Conservation (phyloP, 2,113 vertebrate genomes). For the Vidua macroura region DNA sequence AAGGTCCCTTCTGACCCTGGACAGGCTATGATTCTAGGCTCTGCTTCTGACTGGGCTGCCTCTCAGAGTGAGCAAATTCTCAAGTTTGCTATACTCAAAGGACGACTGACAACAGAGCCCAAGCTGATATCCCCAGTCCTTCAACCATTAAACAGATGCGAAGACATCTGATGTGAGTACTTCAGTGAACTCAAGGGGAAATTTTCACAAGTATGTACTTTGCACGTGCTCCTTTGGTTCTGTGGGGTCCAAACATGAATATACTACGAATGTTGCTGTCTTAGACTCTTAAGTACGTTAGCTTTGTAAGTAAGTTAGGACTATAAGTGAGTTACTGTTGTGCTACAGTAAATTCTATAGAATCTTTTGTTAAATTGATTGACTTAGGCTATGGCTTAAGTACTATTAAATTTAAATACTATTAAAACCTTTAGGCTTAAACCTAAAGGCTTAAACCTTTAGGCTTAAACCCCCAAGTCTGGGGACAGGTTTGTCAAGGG, state of each 20-base stretch:
- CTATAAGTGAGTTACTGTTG: neutral
- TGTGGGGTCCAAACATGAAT: rapidly evolving
- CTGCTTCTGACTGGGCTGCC: rapidly evolving
- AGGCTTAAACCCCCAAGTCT: neutral
- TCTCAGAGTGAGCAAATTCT: neutral
- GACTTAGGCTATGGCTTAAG: neutral
- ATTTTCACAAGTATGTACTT: neutral
- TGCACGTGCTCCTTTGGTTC: neutral
- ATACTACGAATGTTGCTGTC: neutral
- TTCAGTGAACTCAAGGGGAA: neutral
- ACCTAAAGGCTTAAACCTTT: neutral
- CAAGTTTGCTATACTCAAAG: rapidly evolving
- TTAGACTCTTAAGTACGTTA: neutral
- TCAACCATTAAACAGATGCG: neutral
- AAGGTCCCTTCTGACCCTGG: neutral
- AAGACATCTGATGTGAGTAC: neutral
- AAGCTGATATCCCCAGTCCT: neutral
- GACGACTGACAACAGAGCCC: neutral
- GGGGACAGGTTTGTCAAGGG: neutral
- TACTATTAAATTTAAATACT: neutral
- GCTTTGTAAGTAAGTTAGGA: neutral
- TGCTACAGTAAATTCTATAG: neutral
- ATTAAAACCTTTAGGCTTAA: neutral
- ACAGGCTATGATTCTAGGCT: neutral
- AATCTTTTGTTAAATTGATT: neutral